Evolutionary conservation across 2,113 vertebrate genomes (phyloP).

Genomic region (Phylloscopus trochilus): DNA sequence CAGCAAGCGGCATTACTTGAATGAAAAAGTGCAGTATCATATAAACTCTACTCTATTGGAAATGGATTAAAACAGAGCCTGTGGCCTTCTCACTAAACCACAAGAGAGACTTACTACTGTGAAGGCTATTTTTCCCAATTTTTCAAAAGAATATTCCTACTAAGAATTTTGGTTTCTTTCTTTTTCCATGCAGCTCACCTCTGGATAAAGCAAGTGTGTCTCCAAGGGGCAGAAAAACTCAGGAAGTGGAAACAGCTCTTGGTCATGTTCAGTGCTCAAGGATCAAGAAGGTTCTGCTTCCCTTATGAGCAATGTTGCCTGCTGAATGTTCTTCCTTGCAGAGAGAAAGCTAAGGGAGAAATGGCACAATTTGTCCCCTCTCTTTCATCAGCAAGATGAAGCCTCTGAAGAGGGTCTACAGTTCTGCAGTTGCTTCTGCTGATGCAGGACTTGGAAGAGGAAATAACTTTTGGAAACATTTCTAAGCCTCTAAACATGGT

Average conservation of each 20-base stretch:
- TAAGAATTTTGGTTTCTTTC: not conserved
- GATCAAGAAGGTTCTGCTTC: not conserved
- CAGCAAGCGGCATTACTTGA: slow-evolving; percentile 22
- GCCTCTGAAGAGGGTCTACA: not conserved
- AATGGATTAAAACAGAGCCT: slow-evolving; percentile 39
- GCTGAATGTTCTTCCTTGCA: not conserved
- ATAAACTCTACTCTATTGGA: not conserved
- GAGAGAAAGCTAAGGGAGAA: not conserved
- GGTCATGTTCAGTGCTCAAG: not conserved
- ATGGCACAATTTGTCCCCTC: not conserved
- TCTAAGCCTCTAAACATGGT: not conserved
- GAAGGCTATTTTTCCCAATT: not conserved
- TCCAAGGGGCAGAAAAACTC: not conserved
- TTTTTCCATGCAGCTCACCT: not conserved
- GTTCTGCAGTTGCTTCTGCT: not conserved
- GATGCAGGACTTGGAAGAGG: not conserved
- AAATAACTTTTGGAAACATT: not conserved
- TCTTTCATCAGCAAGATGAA: not conserved
- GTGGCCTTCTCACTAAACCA: slow-evolving; percentile 4
- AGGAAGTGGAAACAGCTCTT: not conserved
- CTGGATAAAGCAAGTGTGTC: not conserved
- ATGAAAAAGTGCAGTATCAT: slow-evolving; percentile 28
- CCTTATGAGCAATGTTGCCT: not conserved
- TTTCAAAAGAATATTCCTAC: not conserved
- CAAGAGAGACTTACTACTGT: not conserved